These are phyloP conservation scores for Xestobium rufovillosum DNA, from an alignment of 2,888 invertebrate genomes.

Conservation along the genomic window DNA sequence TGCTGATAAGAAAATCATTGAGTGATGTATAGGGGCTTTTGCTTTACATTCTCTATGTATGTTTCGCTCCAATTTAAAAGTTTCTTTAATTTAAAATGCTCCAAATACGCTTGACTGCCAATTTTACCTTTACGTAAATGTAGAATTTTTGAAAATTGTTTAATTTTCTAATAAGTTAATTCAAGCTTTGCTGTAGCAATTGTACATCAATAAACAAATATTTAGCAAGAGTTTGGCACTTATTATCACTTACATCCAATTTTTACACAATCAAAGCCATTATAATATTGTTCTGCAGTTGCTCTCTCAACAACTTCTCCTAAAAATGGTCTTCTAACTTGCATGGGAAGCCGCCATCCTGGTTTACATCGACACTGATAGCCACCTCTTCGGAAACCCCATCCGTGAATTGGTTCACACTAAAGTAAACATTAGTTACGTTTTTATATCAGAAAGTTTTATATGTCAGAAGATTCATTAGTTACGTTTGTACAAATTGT, in stretches of 20 bases:
- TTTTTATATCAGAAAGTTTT: neutral
- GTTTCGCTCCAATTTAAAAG: too few species aligned
- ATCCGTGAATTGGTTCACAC: conserved; percentile 95
- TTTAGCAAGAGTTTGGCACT: too few species aligned
- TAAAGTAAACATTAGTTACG: conserved; percentile 36
- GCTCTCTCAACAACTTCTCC: conserved; percentile 93
- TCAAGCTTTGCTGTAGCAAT: too few species aligned
- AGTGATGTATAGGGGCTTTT: too few species aligned
- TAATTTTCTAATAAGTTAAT: too few species aligned
- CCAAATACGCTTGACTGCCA: too few species aligned
- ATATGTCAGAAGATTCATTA: neutral
- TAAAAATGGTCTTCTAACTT: conserved; percentile 82
- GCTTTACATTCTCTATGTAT: too few species aligned
- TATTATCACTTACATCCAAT: conserved; percentile 89
- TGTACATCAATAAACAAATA: too few species aligned
- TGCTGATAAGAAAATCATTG: too few species aligned
- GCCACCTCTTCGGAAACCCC: conserved; percentile 91
- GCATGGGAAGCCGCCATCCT: conserved; percentile 76
- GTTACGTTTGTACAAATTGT: too few species aligned
- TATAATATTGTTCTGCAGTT: conserved; percentile 86
- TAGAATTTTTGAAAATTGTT: too few species aligned
- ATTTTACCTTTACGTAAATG: neutral
- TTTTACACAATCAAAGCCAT: conserved; percentile 81
- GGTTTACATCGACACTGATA: conserved; percentile 92
- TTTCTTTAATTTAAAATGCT: too few species aligned